Percentiles rank a stretch among this genome's conserved stretches.
phyloP scores from a whole-genome alignment of 2,888 invertebrate genomes.

The Zele albiditarsus region DNA sequence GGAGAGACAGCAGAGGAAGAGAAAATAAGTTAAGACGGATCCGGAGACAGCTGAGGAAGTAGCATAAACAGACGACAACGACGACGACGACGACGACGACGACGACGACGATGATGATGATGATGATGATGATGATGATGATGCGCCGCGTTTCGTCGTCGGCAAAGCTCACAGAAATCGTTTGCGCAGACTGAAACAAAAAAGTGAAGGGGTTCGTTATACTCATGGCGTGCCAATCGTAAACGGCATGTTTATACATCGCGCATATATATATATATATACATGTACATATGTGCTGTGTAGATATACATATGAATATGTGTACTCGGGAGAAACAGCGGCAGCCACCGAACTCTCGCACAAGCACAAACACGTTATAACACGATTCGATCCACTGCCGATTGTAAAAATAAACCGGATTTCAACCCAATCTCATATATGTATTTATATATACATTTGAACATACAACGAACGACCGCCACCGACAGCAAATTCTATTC shows the following conservation, averaged over 20 bases:
- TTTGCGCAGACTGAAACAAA: conserved; percentile 69
- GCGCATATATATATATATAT: conserved; percentile 40
- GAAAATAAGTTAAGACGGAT: not conserved
- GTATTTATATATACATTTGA: conserved; percentile 1
- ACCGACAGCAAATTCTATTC: not conserved
- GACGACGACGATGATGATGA: not conserved
- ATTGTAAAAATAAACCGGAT: conserved; percentile 65
- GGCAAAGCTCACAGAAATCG: conserved; percentile 66
- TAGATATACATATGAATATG: conserved; percentile 40
- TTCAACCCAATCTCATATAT: conserved; percentile 45
- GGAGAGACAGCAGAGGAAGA: no score
- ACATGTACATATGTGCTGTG: conserved; percentile 60
- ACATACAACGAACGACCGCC: conserved; percentile 47
- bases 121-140: not conserved
- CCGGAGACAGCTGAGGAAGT: conserved; percentile 5
- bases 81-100: not conserved
- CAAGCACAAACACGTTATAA: not conserved
- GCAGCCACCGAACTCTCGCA: conserved; percentile 36
- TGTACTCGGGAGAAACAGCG: conserved; percentile 42
- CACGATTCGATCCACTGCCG: conserved; percentile 63
- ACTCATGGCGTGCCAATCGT: conserved; percentile 56
- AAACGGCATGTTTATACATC: conserved; percentile 70
- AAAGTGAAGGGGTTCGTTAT: conserved; percentile 50
- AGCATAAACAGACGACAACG: not conserved
- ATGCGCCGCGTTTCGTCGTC: conserved; percentile 12